Conservation (phyloP, 2,797 vertebrate species). For the Florisuga fusca region DNA sequence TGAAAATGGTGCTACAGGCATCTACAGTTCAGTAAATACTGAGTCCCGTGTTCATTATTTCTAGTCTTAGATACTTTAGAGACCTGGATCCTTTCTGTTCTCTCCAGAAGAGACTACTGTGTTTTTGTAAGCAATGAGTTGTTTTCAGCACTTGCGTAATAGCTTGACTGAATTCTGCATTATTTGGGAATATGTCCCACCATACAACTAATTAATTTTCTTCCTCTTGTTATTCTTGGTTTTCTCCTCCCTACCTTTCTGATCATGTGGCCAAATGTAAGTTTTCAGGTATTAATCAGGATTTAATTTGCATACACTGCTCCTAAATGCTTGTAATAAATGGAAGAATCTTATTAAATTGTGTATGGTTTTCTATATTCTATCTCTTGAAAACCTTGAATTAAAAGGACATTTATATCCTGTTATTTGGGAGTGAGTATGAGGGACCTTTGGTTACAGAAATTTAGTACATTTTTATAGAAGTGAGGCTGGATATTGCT, state of each 20-base stretch:
- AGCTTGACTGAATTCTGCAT: neutral
- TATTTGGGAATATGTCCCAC: neutral
- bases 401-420: neutral
- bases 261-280: neutral
- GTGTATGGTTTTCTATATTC: neutral
- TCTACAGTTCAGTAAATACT: neutral
- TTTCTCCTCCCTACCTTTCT: neutral
- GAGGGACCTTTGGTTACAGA: neutral
- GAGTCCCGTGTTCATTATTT: neutral
- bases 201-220: neutral
- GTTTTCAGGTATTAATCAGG: neutral
- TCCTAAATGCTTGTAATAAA: neutral
- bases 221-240: neutral
- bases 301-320: fast-evolving
- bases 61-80: neutral
- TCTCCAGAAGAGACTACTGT: neutral
- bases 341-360: neutral
- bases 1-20: neutral
- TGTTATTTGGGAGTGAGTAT: neutral
- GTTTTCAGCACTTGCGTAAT: neutral
- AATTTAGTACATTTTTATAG: neutral
- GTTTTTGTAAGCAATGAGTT: conserved; percentile 3
- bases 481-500: neutral
- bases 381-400: neutral
- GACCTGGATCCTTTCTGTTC: neutral